These are phyloP conservation scores for Cyclargus thomasi DNA, from an alignment of 1,140 invertebrate species.

Conservation along the genomic window DNA sequence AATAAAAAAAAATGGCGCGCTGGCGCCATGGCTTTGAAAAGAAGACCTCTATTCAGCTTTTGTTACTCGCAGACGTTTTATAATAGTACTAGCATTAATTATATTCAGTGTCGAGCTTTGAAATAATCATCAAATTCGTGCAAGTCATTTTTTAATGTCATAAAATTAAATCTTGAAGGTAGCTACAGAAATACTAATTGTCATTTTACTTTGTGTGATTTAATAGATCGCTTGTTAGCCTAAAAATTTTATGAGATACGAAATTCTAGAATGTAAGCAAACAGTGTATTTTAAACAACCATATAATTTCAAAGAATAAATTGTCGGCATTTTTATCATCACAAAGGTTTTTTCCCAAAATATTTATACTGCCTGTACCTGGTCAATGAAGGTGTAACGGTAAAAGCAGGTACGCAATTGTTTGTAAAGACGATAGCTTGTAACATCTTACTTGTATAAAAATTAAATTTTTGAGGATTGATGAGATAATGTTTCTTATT, in stretches of 20 bases:
- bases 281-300: not conserved
- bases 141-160: slow-evolving; percentile 2
- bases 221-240: no score
- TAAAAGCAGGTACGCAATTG: not conserved
- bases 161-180: not conserved
- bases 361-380: slow-evolving; percentile 10
- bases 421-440: not conserved
- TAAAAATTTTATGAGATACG: no score
- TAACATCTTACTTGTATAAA: not conserved
- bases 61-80: slow-evolving; percentile 43
- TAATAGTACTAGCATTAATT: slow-evolving; percentile 53
- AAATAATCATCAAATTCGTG: slow-evolving; percentile 5
- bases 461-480: not conserved
- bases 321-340: not conserved
- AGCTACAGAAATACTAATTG: not conserved
- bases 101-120: slow-evolving; percentile 48
- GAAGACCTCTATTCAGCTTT: slow-evolving; percentile 29
- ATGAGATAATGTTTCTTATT: not conserved
- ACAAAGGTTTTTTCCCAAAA: slow-evolving; percentile 7
- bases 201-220: no score
- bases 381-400: not conserved
- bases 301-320: not conserved
- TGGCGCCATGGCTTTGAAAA: slow-evolving; percentile 21
- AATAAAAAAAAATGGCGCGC: slow-evolving; percentile 17
- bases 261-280: not conserved